These are phyloP conservation scores for Archocentrus centrarchus DNA, from an alignment of 2,113 vertebrate species.

Conservation along the genomic window DNA sequence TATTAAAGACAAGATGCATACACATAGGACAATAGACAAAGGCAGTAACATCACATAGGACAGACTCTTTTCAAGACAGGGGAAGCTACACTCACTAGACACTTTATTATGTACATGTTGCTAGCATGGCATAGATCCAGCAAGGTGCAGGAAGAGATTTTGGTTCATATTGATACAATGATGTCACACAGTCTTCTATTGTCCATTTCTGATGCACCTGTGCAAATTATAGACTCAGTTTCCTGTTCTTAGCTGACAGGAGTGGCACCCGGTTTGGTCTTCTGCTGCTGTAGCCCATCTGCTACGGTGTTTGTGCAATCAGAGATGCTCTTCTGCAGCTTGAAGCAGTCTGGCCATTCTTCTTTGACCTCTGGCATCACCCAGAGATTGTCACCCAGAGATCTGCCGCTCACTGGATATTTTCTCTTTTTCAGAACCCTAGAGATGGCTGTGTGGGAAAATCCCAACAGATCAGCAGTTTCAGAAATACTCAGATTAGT, in stretches of 20 bases:
- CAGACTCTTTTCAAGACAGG: constrained; percentile 2
- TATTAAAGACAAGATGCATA: background rate
- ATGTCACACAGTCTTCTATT: background rate
- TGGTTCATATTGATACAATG: background rate
- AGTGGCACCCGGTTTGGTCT: background rate
- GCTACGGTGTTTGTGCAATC: background rate
- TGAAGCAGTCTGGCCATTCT: background rate
- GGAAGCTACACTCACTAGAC: background rate
- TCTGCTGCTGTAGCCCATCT: background rate
- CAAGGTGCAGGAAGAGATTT: background rate
- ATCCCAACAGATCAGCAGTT: too few relatives aligned
- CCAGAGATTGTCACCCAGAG: too few relatives aligned
- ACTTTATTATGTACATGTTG: background rate
- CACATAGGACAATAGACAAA: constrained; percentile 11
- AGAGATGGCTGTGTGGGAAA: too few relatives aligned
- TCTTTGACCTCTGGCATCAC: too few relatives aligned
- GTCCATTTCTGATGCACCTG: background rate
- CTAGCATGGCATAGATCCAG: too few relatives aligned
- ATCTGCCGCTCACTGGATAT: too few relatives aligned
- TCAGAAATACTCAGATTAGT: too few relatives aligned
- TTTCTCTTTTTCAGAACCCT: too few relatives aligned
- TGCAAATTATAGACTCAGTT: background rate
- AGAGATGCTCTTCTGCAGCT: background rate
- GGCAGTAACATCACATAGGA: background rate
- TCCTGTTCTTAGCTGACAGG: background rate